Conservation (phyloP, 2,113 vertebrate species). For the Callithrix jacchus region DNA sequence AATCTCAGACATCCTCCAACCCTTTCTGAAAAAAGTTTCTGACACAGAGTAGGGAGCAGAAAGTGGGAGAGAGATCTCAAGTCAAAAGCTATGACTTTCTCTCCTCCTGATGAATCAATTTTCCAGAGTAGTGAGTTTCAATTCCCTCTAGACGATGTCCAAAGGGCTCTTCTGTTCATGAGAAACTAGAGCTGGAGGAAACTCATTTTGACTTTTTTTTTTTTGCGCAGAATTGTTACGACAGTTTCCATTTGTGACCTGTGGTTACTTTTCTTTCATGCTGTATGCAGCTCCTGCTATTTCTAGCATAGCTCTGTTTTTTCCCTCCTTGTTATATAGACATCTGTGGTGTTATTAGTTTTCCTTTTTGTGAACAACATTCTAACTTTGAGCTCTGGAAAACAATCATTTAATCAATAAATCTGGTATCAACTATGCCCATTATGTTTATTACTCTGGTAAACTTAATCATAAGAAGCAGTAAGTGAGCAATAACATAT, state of each 20-base stretch:
- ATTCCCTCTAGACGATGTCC: conserved; percentile 68
- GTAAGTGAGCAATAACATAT: background rate
- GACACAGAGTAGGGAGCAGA: background rate
- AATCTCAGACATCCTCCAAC: background rate
- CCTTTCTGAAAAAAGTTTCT: background rate
- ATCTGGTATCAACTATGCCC: background rate
- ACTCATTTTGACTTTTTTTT: background rate
- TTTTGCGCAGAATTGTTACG: background rate
- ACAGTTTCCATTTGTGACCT: conserved; percentile 56
- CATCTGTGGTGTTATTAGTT: background rate
- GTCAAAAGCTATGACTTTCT: background rate
- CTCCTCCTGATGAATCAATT: background rate
- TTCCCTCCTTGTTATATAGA: background rate
- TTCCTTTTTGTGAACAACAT: background rate
- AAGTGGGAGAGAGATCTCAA: fast-evolving
- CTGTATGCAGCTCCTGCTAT: background rate
- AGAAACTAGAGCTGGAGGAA: conserved; percentile 56
- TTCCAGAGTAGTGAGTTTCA: conserved; percentile 68
- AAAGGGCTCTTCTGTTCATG: conserved; percentile 38
- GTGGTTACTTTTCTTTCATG: background rate
- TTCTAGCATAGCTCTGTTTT: background rate
- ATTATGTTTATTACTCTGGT: background rate
- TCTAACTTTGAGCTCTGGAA: background rate
- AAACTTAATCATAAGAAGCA: background rate
- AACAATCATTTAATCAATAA: background rate